Evolutionary conservation across 92 coral and sea anemone genomes (phyloP).

Genomic region (Parazoanthus darwini): DNA sequence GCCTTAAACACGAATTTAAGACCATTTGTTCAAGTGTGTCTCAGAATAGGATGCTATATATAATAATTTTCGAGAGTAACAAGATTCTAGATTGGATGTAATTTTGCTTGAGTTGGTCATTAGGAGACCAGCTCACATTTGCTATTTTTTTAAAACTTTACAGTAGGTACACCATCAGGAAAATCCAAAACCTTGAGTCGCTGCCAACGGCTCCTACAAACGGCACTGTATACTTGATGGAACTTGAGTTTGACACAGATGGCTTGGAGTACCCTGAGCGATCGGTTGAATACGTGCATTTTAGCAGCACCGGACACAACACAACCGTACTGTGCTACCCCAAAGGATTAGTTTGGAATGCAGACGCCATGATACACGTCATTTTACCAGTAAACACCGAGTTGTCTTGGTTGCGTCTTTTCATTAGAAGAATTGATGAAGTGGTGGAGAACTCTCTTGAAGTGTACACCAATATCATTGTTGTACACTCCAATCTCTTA

Average conservation of each 20-base stretch:
- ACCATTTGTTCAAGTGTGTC: too few relatives aligned
- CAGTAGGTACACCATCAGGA: conserved; percentile 53
- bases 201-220: conserved; percentile 39
- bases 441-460: conserved; percentile 64
- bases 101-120: not conserved
- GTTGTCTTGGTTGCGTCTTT: conserved; percentile 56
- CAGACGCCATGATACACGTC: conserved; percentile 52
- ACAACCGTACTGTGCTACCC: conserved; percentile 61
- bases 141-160: not conserved
- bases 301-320: conserved; percentile 33
- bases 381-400: conserved; percentile 64
- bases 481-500: conserved; percentile 53
- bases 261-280: conserved; percentile 79
- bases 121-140: not conserved
- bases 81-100: too few relatives aligned
- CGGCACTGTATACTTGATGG: conserved; percentile 55
- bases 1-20: too few relatives aligned
- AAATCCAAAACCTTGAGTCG: conserved; percentile 61
- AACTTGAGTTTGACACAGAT: conserved; percentile 67
- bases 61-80: too few relatives aligned
- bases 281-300: conserved; percentile 63
- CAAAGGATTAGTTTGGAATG: conserved; percentile 54
- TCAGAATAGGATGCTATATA: too few relatives aligned
- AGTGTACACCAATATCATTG: conserved; percentile 60
- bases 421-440: conserved; percentile 56